Evolutionary conservation across 2,888 invertebrate genomes (phyloP), one percentile per base, ranked within the genome.

Genomic region (Neria commutata): DNA sequence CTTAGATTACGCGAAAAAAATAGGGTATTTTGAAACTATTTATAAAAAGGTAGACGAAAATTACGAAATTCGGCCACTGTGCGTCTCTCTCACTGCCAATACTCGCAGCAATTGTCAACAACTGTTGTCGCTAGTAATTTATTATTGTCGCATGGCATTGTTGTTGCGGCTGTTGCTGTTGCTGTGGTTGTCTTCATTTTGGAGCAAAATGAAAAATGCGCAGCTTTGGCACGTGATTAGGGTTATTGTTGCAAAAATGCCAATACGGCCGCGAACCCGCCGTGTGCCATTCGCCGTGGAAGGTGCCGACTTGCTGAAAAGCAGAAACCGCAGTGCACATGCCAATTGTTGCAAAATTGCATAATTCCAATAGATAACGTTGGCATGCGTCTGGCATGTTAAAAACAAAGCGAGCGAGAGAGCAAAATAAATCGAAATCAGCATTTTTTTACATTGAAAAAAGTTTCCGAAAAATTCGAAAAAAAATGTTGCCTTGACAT

Each of bases 201-300:
- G 67, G 60, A 40, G 40, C 53, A 67, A 66, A 66, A 52, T 25
- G 37, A 37, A 14, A 11, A 37, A 37, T 19, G 19, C 51, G 62
- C 60, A 64, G 67, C 65, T 60, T 62, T 70, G 72, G 73, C 73
- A 72, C 75, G 75, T 72, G 75, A 74, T 74, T 70, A 60, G 66
- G 62, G 65, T 74, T 57, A 52, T 71, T 62, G 54, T 54, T 25
- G 46, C 21, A n/a, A n/a, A n/a, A n/a, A n/a, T n/a, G n/a, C n/a
- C n/a, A n/a, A n/a, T n/a, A n/a, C n/a, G n/a, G n/a, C n/a, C n/a
- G n/a, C n/a, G n/a, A n/a, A n/a, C 23, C 6, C 6, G 26, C 23
- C 58, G 53, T 54, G 46, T 45, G 53, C 47, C 49, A 60, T 25
- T 58, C 51, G 63, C 46, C 14, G 48, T 17, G 17, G 37, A 34